A percentile compares a stretch with the other conserved stretches of the same genome.
Evolutionary conservation across 2,113 vertebrate genomes (phyloP).

Genomic region (Steatornis caripensis): DNA sequence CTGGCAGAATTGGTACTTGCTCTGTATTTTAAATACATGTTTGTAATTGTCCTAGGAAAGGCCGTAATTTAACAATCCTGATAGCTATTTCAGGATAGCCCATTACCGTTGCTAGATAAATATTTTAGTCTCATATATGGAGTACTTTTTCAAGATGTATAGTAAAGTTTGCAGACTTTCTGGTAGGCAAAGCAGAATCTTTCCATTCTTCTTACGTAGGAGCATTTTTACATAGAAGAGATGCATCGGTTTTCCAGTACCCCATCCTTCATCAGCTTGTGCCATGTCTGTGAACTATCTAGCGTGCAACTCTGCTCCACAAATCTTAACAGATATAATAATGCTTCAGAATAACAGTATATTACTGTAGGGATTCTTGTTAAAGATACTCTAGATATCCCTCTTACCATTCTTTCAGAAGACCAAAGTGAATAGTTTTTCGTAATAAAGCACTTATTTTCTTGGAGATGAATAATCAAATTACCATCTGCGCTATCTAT

Average conservation of each 20-base stretch:
- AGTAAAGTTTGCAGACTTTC: not conserved
- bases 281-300: not conserved
- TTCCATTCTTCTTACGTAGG: not conserved
- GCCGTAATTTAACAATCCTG: not conserved
- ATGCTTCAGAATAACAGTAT: not conserved
- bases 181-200: not conserved
- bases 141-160: not conserved
- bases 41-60: not conserved
- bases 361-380: not conserved
- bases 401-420: not conserved
- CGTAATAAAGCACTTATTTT: conserved; percentile 31
- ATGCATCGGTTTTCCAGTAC: not conserved
- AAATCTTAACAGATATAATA: not conserved
- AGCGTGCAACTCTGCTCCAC: not conserved
- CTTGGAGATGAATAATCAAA: conserved; percentile 40
- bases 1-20: not conserved
- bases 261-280: not conserved
- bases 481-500: conserved; percentile 60
- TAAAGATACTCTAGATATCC: not conserved
- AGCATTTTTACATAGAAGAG: not conserved
- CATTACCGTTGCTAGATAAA: not conserved
- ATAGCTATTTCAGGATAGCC: not conserved
- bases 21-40: not conserved
- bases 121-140: not conserved
- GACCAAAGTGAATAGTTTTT: not conserved